Evolutionary conservation across 2,113 vertebrate species (phyloP).

Genomic region (Aythya baeri): DNA sequence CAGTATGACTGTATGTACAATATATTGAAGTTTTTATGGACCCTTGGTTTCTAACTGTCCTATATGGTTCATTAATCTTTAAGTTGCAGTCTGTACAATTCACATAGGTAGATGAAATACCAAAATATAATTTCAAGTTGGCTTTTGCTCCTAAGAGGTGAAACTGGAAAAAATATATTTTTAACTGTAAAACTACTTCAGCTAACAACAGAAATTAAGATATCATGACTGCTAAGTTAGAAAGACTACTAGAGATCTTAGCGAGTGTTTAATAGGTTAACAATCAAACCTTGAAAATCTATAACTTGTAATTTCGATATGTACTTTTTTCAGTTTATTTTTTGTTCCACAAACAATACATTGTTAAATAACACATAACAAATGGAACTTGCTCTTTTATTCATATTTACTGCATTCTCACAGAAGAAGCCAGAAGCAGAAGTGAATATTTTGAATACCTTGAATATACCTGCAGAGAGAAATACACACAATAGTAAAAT

Average conservation of each 20-base stretch:
- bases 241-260: neutral
- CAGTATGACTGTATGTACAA: neutral
- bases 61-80: constrained; percentile 16
- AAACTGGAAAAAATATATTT: neutral
- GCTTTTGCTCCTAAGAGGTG: neutral
- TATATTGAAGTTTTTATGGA: neutral
- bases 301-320: neutral
- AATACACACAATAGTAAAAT: neutral
- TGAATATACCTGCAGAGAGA: neutral
- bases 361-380: neutral
- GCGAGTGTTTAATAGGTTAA: neutral
- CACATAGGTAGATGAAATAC: neutral
- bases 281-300: neutral
- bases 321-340: neutral
- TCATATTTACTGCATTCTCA: neutral
- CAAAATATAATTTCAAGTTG: constrained; percentile 15
- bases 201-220: neutral
- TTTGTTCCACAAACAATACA: neutral
- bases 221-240: neutral
- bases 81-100: neutral
- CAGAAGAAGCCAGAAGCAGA: neutral
- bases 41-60: neutral
- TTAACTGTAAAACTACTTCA: neutral
- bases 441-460: neutral
- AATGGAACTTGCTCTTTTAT: neutral